Base-by-base conservation (phyloP, 2,797 vertebrate genomes). In the Pipistrellus kuhlii region DNA sequence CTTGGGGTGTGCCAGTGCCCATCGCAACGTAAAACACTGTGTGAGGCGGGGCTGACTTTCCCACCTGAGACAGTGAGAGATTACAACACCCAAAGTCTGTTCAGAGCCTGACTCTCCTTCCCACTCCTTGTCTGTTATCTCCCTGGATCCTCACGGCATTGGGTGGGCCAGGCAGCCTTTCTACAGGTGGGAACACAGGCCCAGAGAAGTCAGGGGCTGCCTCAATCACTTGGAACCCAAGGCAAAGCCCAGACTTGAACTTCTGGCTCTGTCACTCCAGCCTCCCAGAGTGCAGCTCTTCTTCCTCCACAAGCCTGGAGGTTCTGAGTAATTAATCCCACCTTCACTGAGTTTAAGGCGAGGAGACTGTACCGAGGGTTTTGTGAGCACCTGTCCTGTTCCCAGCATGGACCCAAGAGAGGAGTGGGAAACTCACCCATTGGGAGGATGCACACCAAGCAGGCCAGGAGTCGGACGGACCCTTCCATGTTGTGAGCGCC, bases 391-490 rank as follows among this genome's bases (percentile, higher is more conserved):
- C 76, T 85, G 5, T 30, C 62, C 84, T 27, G 35, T 64, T n/a
- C 93, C 4, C 8, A 93, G 44, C n/a, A 41, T 0, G 8, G 15
- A 6, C 84, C 51, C 21, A 48, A 82, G 35, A 57, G 25, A 53
- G 38, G 1, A 75, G 12, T 17, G 41, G 83, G 80, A 95, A 14
- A 97, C 97, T 97, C 81, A 97, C 97, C 97, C 88, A 73, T 55
- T 0, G 8, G 93, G 83, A 97, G 2, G 18, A 95, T 1, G 53
- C 90, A 96, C 1, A 48, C 44, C 83, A 97, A 51, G 93, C 80
- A 96, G 85, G 80, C 90, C 94, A 97, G 95, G 71, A 97, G 76
- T 9, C 0, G 80, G 44, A 95, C 1, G 83, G 85, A 59, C 27
- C 51, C 53, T 85, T 94, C 90, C 97, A 97, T 97, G 85, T 12